Percentiles rank a stretch among this genome's conserved stretches.
These are phyloP conservation scores for Apotomis capreana DNA, from an alignment of 2,888 invertebrate species.

Conservation along the genomic window DNA sequence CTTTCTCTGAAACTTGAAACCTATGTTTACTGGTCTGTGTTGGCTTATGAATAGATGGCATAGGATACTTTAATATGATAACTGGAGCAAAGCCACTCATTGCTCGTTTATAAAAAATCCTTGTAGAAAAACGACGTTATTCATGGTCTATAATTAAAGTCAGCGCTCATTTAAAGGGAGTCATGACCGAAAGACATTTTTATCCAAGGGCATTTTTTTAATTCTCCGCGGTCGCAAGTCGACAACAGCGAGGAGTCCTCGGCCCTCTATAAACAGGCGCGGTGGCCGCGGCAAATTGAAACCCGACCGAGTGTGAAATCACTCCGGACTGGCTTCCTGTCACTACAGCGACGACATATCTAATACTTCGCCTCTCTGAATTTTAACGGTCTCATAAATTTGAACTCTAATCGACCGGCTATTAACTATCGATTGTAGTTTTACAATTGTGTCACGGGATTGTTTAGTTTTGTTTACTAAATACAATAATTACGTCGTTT, in stretches of 20 bases:
- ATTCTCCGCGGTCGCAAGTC: conserved; percentile 34
- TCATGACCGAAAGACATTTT: conserved; percentile 16
- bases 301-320: conserved; percentile 80
- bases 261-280: conserved; percentile 70
- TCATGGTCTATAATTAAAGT: not conserved
- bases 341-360: conserved; percentile 59
- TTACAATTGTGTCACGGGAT: conserved; percentile 34
- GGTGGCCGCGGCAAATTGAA: conserved; percentile 76
- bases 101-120: too few species aligned
- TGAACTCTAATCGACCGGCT: conserved; percentile 43
- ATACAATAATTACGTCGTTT: conserved; percentile 21
- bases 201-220: conserved; percentile 33
- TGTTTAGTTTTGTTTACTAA: conserved; percentile 35
- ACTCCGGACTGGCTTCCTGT: conserved; percentile 74
- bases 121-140: not conserved
- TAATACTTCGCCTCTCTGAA: conserved; percentile 60
- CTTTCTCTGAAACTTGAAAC: too few species aligned
- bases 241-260: conserved; percentile 46
- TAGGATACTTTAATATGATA: too few species aligned
- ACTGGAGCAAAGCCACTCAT: too few species aligned
- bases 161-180: not conserved
- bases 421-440: conserved; percentile 41
- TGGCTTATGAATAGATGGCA: too few species aligned
- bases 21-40: too few species aligned
- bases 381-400: conserved; percentile 57